phyloP scores from a whole-genome alignment of 2,797 vertebrate genomes.

The Lagorchestes hirsutus region DNA sequence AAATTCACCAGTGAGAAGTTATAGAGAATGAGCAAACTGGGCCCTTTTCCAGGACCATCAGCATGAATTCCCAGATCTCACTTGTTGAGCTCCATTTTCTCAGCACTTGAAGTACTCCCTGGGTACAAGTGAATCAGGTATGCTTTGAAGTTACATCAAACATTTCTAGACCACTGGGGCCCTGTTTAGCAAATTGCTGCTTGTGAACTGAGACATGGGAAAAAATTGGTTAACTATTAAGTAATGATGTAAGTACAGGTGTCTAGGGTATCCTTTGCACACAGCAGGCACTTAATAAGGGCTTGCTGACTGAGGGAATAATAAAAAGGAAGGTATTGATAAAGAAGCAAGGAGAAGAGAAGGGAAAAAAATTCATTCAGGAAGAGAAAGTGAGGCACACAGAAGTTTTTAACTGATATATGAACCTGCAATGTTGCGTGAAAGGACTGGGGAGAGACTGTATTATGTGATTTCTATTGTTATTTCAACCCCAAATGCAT shows the following conservation, averaged over 20 bases:
- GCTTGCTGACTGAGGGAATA: background rate
- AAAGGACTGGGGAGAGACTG: background rate
- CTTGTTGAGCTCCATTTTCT: background rate
- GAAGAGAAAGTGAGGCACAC: background rate
- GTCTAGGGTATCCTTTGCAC: background rate
- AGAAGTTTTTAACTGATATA: background rate
- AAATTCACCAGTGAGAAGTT: background rate
- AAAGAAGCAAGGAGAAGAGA: background rate
- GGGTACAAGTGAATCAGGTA: background rate
- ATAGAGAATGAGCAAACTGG: background rate
- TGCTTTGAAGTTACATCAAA: background rate
- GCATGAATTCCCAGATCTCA: background rate
- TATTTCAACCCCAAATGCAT: background rate
- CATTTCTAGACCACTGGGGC: background rate
- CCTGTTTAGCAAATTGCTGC: background rate
- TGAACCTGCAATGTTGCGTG: background rate
- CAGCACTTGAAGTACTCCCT: background rate
- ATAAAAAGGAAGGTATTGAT: background rate
- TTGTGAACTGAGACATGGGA: background rate
- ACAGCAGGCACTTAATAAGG: background rate
- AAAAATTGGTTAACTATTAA: conserved; percentile 51
- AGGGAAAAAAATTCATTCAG: background rate
- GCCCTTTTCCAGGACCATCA: background rate
- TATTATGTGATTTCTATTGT: background rate
- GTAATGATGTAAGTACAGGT: background rate